phyloP scores from a whole-genome alignment of 2,888 invertebrate species.

The Lepeophtheirus nordmannii region DNA sequence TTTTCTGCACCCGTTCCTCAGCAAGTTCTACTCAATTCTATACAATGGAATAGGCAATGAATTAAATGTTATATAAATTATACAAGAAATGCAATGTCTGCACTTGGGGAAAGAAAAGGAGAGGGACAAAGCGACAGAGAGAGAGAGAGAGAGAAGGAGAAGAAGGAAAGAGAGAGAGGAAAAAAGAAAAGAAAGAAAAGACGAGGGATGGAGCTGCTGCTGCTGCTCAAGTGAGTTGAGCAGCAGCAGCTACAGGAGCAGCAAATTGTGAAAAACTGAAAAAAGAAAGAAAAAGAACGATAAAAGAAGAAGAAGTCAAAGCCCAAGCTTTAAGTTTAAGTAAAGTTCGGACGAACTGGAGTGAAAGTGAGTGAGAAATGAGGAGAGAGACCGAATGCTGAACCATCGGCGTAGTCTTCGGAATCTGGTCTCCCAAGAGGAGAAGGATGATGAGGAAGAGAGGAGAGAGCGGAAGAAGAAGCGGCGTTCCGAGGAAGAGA shows the following conservation, averaged over 20 bases:
- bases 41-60: too few species aligned
- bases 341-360: background rate
- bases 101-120: background rate
- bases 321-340: too few species aligned
- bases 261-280: too few species aligned
- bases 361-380: background rate
- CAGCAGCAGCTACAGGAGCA: too few species aligned
- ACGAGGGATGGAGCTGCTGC: background rate
- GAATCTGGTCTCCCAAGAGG: constrained; percentile 1
- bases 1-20: too few species aligned
- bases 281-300: too few species aligned
- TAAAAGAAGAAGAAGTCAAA: too few species aligned
- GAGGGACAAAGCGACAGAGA: background rate
- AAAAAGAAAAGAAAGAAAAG: background rate
- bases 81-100: too few species aligned
- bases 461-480: background rate
- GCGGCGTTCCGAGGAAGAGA: background rate
- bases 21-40: too few species aligned
- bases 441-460: background rate
- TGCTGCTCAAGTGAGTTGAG: too few species aligned
- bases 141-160: background rate
- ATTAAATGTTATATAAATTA: too few species aligned
- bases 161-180: background rate
- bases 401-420: background rate
- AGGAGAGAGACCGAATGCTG: background rate